Conservation (phyloP, 2,888 invertebrate genomes). For the Megamerina dolium region DNA sequence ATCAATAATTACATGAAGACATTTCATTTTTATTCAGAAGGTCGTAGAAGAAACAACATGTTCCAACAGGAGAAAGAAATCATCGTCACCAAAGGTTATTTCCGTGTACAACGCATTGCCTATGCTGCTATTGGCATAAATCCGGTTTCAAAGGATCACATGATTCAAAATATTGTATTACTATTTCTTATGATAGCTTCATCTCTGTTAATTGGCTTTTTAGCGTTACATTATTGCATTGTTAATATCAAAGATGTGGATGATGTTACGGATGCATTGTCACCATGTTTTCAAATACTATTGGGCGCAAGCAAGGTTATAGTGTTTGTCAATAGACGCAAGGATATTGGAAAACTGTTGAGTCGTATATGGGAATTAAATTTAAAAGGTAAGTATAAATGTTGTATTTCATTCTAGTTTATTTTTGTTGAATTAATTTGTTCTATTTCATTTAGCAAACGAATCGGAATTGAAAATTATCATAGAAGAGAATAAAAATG, state of each 20-base stretch:
- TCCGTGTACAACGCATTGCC: slow-evolving; percentile 4
- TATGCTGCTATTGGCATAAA: slow-evolving; percentile 9
- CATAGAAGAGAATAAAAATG: not conserved
- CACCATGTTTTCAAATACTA: slow-evolving; percentile 15
- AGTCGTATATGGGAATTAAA: not conserved
- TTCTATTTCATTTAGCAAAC: not conserved
- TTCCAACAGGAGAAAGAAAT: not conserved
- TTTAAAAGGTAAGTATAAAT: not conserved
- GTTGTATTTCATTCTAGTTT: not conserved
- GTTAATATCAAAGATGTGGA: not conserved
- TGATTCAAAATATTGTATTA: not conserved
- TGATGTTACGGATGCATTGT: slow-evolving; percentile 15
- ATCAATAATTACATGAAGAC: too few species aligned
- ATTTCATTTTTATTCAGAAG: too few species aligned
- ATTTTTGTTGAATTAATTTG: too few species aligned
- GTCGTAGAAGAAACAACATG: not conserved
- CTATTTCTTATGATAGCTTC: not conserved
- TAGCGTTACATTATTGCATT: not conserved
- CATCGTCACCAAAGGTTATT: slow-evolving; percentile 3
- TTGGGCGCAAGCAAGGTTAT: slow-evolving; percentile 15
- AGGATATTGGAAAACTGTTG: slow-evolving; percentile 9
- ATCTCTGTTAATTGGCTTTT: too few species aligned
- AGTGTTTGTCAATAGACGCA: slow-evolving; percentile 13
- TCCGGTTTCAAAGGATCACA: not conserved
- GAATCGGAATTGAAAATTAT: not conserved